Conservation (phyloP, 2,797 vertebrate genomes). For the Threskiornis aethiopicus region DNA sequence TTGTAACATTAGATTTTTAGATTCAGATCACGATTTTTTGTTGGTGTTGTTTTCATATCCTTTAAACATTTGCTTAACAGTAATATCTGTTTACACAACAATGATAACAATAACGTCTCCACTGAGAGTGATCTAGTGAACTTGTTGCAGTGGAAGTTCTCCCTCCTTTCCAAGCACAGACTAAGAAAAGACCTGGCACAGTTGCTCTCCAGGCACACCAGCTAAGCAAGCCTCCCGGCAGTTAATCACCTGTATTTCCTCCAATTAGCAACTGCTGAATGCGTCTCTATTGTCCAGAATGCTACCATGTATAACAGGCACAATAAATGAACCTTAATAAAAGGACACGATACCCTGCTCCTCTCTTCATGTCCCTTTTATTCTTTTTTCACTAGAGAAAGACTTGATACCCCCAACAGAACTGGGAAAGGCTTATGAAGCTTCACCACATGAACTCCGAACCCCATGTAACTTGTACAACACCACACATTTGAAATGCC, state of each 20-base stretch:
- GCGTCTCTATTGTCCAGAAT: not conserved
- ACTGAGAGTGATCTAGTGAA: not conserved
- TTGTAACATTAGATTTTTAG: not conserved
- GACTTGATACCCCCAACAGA: not conserved
- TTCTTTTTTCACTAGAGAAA: not conserved
- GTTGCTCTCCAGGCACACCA: not conserved
- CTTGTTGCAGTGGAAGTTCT: not conserved
- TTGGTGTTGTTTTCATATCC: not conserved
- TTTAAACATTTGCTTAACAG: not conserved
- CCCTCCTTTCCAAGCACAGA: not conserved
- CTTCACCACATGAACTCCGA: not conserved
- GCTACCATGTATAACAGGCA: not conserved
- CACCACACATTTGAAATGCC: not conserved
- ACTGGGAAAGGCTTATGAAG: not conserved
- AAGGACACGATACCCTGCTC: not conserved
- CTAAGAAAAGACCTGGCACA: not conserved
- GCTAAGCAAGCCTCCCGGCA: not conserved
- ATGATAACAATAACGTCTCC: not conserved
- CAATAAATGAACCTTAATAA: not conserved
- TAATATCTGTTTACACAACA: not conserved
- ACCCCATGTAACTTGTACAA: fast-evolving
- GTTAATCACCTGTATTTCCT: not conserved
- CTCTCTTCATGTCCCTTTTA: not conserved
- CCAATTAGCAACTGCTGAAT: not conserved
- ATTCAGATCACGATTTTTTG: not conserved